A percentile compares a stretch with the other conserved stretches of the same genome.
These are phyloP conservation scores for Cygnus buccinator DNA, from an alignment of 2,113 vertebrate genomes.

Conservation along the genomic window DNA sequence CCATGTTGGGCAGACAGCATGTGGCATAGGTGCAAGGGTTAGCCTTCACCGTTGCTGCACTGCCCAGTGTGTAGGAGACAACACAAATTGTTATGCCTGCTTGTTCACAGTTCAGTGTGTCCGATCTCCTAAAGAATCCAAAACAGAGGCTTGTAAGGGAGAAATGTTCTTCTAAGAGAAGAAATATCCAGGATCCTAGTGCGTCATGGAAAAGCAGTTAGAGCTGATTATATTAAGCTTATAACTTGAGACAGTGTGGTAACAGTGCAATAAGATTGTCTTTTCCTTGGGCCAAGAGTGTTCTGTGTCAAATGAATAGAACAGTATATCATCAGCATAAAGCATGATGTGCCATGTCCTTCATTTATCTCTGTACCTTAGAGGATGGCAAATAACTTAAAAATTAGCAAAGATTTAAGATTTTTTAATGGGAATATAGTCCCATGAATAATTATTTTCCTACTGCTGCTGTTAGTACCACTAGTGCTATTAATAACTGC, in stretches of 20 bases:
- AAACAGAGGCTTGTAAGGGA: not conserved
- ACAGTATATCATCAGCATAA: not conserved
- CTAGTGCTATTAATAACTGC: not conserved
- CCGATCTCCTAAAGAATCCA: not conserved
- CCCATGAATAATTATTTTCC: not conserved
- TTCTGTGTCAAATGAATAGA: not conserved
- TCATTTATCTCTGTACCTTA: not conserved
- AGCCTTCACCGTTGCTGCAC: not conserved
- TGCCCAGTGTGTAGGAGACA: not conserved
- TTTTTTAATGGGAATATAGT: not conserved
- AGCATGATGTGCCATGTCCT: not conserved
- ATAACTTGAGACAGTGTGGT: not conserved
- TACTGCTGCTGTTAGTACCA: not conserved
- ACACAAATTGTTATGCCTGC: rapidly evolving
- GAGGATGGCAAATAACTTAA: not conserved
- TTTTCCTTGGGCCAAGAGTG: conserved; percentile 49
- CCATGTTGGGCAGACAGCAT: not conserved
- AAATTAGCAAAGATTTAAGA: not conserved
- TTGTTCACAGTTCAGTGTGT: not conserved
- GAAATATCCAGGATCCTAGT: not conserved
- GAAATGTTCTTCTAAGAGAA: not conserved
- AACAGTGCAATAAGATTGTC: not conserved
- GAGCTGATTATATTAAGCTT: not conserved
- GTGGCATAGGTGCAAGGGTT: not conserved
- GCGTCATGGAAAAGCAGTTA: not conserved